Conservation (phyloP, 2,797 vertebrate species). For the Pangasius djambal region DNA sequence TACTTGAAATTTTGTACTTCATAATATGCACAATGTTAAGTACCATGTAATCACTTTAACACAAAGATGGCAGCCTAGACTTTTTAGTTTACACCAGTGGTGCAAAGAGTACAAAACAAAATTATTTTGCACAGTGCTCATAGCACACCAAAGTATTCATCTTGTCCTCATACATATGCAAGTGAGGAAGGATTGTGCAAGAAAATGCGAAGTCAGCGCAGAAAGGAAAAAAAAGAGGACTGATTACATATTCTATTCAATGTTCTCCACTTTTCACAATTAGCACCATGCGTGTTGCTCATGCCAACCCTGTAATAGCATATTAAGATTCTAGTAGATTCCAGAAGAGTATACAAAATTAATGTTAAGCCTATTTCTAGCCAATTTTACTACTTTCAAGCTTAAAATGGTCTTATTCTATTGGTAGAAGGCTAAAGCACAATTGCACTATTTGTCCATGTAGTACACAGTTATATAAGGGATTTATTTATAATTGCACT, state of each 20-base stretch:
- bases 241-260: background rate
- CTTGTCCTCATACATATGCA: background rate
- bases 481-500: too few species aligned
- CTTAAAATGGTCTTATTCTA: background rate
- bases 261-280: background rate
- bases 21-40: background rate
- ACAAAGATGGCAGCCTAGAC: background rate
- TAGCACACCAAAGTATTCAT: background rate
- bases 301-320: background rate
- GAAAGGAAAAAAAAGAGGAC: background rate
- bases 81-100: background rate
- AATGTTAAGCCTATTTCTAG: background rate
- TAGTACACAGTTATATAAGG: too few species aligned
- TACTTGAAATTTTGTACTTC: background rate
- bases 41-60: background rate
- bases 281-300: background rate
- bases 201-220: background rate
- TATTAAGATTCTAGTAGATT: background rate
- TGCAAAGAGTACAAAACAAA: background rate
- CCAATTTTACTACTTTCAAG: background rate
- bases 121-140: background rate
- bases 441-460: too few species aligned
- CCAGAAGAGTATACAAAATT: background rate
- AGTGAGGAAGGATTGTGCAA: background rate
- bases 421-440: background rate